These are phyloP conservation scores for Motacilla alba DNA, from an alignment of 2,113 vertebrate genomes.

Conservation along the genomic window DNA sequence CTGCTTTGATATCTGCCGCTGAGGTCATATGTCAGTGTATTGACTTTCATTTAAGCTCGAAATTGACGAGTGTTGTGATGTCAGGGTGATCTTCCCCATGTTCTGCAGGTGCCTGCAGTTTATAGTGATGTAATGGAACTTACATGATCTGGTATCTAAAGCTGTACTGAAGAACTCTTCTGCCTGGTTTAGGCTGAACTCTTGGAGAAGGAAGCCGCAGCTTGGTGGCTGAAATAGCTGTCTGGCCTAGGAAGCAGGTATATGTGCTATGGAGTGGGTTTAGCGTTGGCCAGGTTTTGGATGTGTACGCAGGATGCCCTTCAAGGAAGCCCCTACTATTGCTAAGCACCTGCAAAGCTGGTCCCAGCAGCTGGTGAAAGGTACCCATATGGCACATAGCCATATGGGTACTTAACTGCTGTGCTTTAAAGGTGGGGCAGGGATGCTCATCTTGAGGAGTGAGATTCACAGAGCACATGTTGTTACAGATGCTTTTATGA, in stretches of 20 bases:
- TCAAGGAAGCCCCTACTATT: neutral
- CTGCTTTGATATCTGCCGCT: fast-evolving
- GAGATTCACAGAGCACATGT: neutral
- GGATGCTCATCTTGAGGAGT: neutral
- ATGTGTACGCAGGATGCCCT: neutral
- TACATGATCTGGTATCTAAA: neutral
- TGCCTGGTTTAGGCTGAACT: neutral
- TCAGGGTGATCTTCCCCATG: neutral
- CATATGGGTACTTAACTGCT: neutral
- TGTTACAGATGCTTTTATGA: neutral
- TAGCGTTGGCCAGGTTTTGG: neutral
- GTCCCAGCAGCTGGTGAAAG: neutral
- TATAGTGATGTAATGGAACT: neutral
- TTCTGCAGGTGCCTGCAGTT: neutral
- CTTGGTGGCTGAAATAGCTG: neutral
- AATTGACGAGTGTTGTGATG: neutral
- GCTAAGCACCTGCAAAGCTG: neutral
- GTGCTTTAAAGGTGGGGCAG: neutral
- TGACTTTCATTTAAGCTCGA: neutral
- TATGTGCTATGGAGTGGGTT: neutral
- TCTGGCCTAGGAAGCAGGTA: neutral
- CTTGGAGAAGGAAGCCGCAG: neutral
- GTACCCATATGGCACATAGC: neutral
- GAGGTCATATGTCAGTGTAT: neutral
- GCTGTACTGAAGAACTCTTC: neutral